Evolutionary conservation across 2,113 vertebrate species (phyloP).

Genomic region (Pogona vitticeps): DNA sequence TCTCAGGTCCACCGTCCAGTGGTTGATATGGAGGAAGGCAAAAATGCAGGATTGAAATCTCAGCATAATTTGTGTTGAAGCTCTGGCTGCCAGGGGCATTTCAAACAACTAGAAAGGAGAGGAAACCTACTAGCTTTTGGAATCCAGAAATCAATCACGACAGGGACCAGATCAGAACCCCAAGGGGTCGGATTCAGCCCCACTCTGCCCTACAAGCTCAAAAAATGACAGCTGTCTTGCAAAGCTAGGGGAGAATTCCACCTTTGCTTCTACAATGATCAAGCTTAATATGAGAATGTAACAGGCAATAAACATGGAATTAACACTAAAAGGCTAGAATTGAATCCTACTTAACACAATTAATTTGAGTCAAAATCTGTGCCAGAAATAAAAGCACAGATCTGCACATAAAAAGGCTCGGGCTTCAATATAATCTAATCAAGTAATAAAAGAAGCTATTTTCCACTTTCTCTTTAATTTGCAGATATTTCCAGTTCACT

Average conservation of each 20-base stretch:
- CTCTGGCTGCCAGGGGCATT: no score
- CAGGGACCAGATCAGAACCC: no score
- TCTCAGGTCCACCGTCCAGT: no score
- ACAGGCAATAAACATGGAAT: conserved; percentile 22
- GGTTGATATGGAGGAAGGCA: no score
- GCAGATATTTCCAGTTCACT: conserved; percentile 46
- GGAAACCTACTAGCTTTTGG: no score
- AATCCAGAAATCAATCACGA: no score
- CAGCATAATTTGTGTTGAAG: no score
- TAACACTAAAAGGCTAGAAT: conserved; percentile 21
- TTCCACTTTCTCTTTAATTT: conserved; percentile 46
- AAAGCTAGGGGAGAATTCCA: background rate
- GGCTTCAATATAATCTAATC: conserved; percentile 57
- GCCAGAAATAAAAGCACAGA: conserved; percentile 34
- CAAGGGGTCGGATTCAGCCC: no score
- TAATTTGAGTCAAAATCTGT: conserved; percentile 21
- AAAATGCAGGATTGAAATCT: no score
- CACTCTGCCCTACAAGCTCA: background rate
- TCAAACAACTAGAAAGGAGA: no score
- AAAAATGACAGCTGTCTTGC: background rate
- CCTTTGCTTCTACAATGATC: conserved; percentile 12
- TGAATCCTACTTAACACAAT: conserved; percentile 32
- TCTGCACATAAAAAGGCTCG: conserved; percentile 37
- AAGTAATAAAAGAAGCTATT: conserved; percentile 52
- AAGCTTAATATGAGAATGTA: conserved; percentile 1